phyloP scores from a whole-genome alignment of 1,140 invertebrate genomes.

The Oscheius sp. region DNA sequence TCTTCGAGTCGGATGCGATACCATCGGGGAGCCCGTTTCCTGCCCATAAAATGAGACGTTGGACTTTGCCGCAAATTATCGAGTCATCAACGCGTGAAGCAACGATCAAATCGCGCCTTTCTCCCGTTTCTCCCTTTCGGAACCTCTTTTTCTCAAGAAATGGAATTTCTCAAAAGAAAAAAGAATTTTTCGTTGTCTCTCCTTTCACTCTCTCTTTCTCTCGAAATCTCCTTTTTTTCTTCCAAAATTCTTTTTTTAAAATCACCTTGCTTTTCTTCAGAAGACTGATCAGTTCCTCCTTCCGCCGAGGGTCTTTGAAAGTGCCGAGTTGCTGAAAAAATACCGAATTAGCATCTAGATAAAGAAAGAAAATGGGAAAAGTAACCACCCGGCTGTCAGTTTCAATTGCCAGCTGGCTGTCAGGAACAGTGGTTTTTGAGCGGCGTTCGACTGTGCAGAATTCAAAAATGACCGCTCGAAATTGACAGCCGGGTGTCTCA shows the following conservation, averaged over 20 bases:
- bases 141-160: too few species aligned
- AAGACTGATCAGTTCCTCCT: neutral
- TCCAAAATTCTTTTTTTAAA: neutral
- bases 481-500: neutral
- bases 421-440: neutral
- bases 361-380: neutral
- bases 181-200: too few species aligned
- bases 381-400: neutral
- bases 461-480: too few species aligned
- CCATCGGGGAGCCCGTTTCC: too few species aligned
- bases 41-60: too few species aligned
- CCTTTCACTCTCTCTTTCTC: neutral
- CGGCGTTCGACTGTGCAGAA: too few species aligned
- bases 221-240: neutral
- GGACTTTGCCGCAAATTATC: too few species aligned
- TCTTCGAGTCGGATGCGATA: too few species aligned
- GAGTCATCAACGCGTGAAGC: too few species aligned
- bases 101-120: too few species aligned
- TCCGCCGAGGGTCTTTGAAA: neutral
- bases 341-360: neutral
- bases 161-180: too few species aligned
- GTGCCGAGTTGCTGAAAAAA: neutral
- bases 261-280: neutral
- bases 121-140: too few species aligned
- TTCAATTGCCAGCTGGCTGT: neutral